Base-by-base conservation (phyloP, 2,888 invertebrate genomes). In the Tholera decimalis region DNA sequence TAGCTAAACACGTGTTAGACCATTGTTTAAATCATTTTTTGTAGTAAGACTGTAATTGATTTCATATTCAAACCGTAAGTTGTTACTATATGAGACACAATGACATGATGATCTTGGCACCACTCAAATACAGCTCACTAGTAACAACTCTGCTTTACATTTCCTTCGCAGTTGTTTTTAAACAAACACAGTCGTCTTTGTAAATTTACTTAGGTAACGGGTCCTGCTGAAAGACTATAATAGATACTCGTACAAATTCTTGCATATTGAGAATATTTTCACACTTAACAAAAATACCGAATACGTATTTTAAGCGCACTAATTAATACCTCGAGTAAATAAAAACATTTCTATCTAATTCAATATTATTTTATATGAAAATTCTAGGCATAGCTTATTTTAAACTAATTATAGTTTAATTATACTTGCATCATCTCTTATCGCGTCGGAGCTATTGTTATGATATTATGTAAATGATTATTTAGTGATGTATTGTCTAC, bases 401-500 rank as follows among this genome's bases (percentile, higher is more conserved):
- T n/a, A n/a, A n/a, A n/a, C 51, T 47, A 53, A 53, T 30, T 53
- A 39, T 54, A 64, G 37, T 30, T 44, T 63, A 26, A 28, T 9
- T 22, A 28, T 28, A 28, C 18, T 28, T 50, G 35, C 50, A 43
- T 63, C 50, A 35, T 43, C 8, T 60, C 24, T 13, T 7, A n/a
- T n/a, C n/a, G n/a, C n/a, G n/a, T n/a, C n/a, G 11, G 26, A 43
- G n/a, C 8, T 15, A 28, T 18, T 2, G 9, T 5, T 43, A 35
- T 33, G 35, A 44, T 51, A 41, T 35, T 15, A 49, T n/a, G n/a
- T n/a, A n/a, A n/a, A n/a, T n/a, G n/a, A n/a, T n/a, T n/a, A n/a
- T n/a, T n/a, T n/a, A 22, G 35, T 63, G 62, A 50, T 28, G 22
- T 22, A 35, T 61, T 49, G 28, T 44, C 64, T 51, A 30, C 51